phyloP scores from a whole-genome alignment of 1,140 invertebrate species.

The Atopsyche davidsoni region DNA sequence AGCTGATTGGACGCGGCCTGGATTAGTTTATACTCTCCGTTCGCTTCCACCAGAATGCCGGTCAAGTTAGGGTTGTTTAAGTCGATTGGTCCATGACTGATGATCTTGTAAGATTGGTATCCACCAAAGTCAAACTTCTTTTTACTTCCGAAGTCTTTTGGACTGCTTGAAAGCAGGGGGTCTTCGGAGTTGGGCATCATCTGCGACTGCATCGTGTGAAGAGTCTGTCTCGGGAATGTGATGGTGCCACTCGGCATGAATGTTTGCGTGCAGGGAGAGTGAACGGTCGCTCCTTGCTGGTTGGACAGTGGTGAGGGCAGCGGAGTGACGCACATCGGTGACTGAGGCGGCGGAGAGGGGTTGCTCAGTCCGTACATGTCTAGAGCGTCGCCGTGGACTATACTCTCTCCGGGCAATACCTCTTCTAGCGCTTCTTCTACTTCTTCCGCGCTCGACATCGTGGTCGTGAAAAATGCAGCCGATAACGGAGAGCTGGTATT shows the following conservation, averaged over 20 bases:
- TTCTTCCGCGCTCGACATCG: conserved; percentile 76
- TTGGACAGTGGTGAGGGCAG: conserved; percentile 54
- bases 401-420: conserved; percentile 68
- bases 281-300: conserved; percentile 40
- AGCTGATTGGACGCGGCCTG: conserved; percentile 44
- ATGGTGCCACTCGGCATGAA: conserved; percentile 38
- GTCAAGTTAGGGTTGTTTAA: conserved; percentile 52
- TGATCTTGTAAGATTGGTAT: conserved; percentile 54
- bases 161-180: conserved; percentile 72
- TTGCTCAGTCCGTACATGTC: conserved; percentile 57
- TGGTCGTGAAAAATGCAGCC: conserved; percentile 78
- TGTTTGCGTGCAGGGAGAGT: conserved; percentile 24
- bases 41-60: conserved; percentile 57
- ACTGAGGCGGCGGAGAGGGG: conserved; percentile 59
- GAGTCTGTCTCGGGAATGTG: conserved; percentile 35
- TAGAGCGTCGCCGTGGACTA: conserved; percentile 44
- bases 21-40: conserved; percentile 60
- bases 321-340: conserved; percentile 52
- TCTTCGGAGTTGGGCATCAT: conserved; percentile 84
- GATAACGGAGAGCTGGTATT: conserved; percentile 66
- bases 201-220: conserved; percentile 53
- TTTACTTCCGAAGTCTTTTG: conserved; percentile 65
- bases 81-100: conserved; percentile 56
- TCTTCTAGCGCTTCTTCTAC: conserved; percentile 76
- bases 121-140: conserved; percentile 55